Evolutionary conservation across 2,888 invertebrate genomes (phyloP), one percentile per base, ranked within the genome.

Genomic region (Anorthoa munda): DNA sequence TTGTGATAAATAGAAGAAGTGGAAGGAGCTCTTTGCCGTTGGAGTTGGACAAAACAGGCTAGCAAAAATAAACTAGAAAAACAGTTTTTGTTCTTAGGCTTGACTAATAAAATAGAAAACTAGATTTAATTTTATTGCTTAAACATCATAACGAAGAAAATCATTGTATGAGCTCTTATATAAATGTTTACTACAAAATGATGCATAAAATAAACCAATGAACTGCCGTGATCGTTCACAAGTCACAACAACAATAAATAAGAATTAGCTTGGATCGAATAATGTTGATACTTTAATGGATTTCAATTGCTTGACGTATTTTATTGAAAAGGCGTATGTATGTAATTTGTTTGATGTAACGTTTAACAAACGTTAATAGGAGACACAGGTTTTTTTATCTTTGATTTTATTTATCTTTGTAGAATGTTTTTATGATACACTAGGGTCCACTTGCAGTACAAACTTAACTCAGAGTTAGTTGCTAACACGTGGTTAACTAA

Each of bases 311-410:
- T 50, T 50, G 45, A 67, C 53, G 26, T 26, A 53, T 53, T 39
- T 51, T 58, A 77, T 77, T 77, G 76, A 55, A 50, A 53, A 65
- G 4, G 51, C 69, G 12, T 31, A 13, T 9, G 31, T 23, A 26
- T 9, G 31, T 23, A 26, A 46, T 68, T 3, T 39, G 11, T 71
- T 31, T 51, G n/a, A 15, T 48, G 15, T 45, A 7, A 26, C 18
- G 15, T 18, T 17, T 13, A 50, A 56, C 48, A 18, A 26, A 26
- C 3, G 26, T 26, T 26, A 26, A 26, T 26, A 59, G 4, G 18
- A 31, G 13, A n/a, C 26, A 48, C 9, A 39, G 39, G 2, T 59
- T 50, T 56, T 51, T 2, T 2, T 39, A 45, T 18, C 9, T 39
- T 3, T 45, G n/a, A n/a, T n/a, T n/a, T 13, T 21, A 11, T 11